A percentile compares a stretch with the other conserved stretches of the same genome.
These are phyloP conservation scores for Epizoanthus stellaris DNA, from an alignment of 92 coral and sea anemone genomes.

Conservation along the genomic window DNA sequence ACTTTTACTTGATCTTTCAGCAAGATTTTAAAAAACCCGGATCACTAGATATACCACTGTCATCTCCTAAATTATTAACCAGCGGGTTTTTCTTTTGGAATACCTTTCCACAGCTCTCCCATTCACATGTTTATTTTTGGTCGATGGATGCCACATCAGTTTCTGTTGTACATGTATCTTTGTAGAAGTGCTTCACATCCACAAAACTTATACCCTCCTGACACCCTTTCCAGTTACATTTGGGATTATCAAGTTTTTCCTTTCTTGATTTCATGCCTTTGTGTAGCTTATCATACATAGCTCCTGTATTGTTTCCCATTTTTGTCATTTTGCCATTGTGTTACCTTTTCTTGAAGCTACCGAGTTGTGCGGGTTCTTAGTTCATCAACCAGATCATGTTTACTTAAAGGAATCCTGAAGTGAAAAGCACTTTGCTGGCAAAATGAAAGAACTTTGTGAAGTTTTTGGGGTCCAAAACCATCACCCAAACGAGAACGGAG, in stretches of 20 bases:
- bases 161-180: constrained; percentile 2
- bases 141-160: constrained; percentile 32
- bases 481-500: too few species aligned
- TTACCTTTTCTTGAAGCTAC: constrained; percentile 39
- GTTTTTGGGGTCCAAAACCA: too few species aligned
- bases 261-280: constrained; percentile 38
- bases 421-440: too few species aligned
- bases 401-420: constrained; percentile 7
- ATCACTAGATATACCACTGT: constrained; percentile 48
- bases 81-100: constrained; percentile 40
- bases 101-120: constrained; percentile 51
- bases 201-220: constrained; percentile 27
- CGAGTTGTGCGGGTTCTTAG: constrained; percentile 49
- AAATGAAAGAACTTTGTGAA: too few species aligned
- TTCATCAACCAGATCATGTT: constrained; percentile 41
- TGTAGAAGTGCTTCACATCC: constrained; percentile 40
- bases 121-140: constrained; percentile 33
- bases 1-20: constrained; percentile 70
- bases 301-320: constrained; percentile 41
- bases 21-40: constrained; percentile 56
- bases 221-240: constrained; percentile 54
- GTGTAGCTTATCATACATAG: constrained; percentile 23
- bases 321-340: constrained; percentile 40
- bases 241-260: constrained; percentile 47
- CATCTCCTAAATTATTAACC: constrained; percentile 22